Percentiles rank a stretch among this genome's conserved stretches.
These are phyloP conservation scores for Protobothrops mucrosquamatus DNA, from an alignment of 2,113 vertebrate species.

Conservation along the genomic window DNA sequence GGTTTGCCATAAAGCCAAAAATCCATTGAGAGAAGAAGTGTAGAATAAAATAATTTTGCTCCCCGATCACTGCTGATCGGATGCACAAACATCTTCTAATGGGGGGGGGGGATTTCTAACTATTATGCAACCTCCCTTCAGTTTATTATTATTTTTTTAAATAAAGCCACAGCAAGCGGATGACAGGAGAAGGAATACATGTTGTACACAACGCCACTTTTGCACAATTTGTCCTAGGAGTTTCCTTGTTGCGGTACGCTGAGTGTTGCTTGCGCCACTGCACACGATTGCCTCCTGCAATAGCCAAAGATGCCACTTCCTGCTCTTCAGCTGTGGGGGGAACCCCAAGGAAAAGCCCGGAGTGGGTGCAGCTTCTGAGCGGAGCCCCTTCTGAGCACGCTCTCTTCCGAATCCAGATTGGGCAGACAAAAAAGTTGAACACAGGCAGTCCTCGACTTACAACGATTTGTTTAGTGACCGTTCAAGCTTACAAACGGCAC, in stretches of 20 bases:
- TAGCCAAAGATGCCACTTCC: fast-evolving
- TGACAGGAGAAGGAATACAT: background rate
- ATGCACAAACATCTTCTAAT: background rate
- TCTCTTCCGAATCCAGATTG: background rate
- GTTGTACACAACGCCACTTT: background rate
- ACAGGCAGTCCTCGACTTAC: no score
- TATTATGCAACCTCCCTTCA: background rate
- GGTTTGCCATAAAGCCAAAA: background rate
- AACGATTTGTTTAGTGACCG: no score
- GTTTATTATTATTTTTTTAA: background rate
- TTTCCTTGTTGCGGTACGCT: background rate
- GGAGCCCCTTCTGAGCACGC: background rate
- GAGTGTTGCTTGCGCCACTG: background rate
- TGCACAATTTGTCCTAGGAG: background rate
- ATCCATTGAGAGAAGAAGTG: background rate
- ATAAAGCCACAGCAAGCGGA: background rate
- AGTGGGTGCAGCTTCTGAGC: background rate
- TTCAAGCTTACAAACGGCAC: no score
- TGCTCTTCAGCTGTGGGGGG: background rate
- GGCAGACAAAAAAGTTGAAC: no score
- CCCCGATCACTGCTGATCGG: background rate
- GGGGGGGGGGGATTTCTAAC: background rate
- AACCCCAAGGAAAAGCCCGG: background rate
- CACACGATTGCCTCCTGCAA: background rate
- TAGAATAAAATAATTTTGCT: background rate